These are phyloP conservation scores for Eupleurogrammus muticus DNA, from an alignment of 2,797 vertebrate genomes.

Conservation along the genomic window DNA sequence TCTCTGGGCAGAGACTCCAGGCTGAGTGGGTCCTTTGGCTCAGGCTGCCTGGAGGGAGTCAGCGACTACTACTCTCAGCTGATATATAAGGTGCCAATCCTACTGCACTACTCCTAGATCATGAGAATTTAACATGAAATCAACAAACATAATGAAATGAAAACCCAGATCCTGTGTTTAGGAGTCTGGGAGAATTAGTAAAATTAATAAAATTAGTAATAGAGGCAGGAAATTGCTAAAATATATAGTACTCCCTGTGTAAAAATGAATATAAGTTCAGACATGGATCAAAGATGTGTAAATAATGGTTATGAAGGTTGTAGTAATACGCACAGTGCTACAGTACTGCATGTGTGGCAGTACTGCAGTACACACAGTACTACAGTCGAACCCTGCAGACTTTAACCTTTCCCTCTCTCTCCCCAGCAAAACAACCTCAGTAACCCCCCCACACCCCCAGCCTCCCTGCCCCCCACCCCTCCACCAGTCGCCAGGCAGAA, in stretches of 20 bases:
- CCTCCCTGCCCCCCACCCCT: constrained; percentile 96
- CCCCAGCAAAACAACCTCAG: constrained; percentile 95
- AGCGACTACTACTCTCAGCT: constrained; percentile 98
- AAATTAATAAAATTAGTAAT: too few relatives aligned
- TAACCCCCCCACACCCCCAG: constrained; percentile 97
- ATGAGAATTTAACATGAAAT: too few relatives aligned
- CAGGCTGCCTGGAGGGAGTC: constrained; percentile 91
- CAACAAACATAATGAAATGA: too few relatives aligned
- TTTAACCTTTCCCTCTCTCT: background rate
- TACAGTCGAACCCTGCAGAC: background rate
- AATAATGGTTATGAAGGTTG: too few relatives aligned
- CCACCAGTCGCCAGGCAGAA: constrained; percentile 93
- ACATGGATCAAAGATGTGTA: too few relatives aligned
- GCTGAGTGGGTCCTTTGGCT: constrained; percentile 93
- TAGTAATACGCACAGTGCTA: constrained; percentile 57
- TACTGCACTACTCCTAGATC: background rate
- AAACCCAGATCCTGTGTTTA: too few relatives aligned
- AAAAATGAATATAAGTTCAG: too few relatives aligned
- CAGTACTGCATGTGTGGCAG: background rate
- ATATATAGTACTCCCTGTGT: too few relatives aligned
- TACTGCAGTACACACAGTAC: background rate
- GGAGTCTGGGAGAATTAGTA: too few relatives aligned
- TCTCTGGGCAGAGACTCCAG: constrained; percentile 89
- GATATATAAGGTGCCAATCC: constrained; percentile 91
- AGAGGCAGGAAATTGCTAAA: too few relatives aligned